These are phyloP conservation scores for Thinocorus orbignyianus DNA, from an alignment of 2,113 vertebrate genomes.

Conservation along the genomic window DNA sequence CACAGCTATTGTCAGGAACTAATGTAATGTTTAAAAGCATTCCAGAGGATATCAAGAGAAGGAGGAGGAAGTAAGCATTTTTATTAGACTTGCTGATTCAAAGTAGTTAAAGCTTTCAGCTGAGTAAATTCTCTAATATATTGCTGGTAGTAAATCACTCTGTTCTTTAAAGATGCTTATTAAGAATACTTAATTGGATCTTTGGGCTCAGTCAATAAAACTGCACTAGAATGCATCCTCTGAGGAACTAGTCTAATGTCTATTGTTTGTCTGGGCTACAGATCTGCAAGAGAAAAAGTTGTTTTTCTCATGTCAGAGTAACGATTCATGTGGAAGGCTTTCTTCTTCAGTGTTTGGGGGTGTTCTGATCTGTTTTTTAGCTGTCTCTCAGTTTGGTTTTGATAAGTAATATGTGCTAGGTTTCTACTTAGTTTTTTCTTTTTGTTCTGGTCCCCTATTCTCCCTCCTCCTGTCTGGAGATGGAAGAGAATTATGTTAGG, in stretches of 20 bases:
- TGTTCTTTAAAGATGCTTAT: neutral
- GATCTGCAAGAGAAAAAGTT: neutral
- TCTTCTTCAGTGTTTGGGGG: neutral
- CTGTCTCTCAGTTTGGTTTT: neutral
- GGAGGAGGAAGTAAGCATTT: neutral
- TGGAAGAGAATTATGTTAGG: neutral
- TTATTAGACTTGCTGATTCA: slow-evolving; percentile 20
- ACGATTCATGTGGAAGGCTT: neutral
- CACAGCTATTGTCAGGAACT: neutral
- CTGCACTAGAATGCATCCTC: neutral
- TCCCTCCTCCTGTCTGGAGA: neutral
- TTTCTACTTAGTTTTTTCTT: neutral
- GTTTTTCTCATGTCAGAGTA: neutral
- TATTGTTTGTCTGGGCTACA: neutral
- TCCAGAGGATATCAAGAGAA: neutral
- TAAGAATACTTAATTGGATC: neutral
- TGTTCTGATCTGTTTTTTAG: neutral
- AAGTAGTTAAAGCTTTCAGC: slow-evolving; percentile 8
- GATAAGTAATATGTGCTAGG: neutral
- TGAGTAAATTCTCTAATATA: neutral
- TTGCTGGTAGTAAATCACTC: neutral
- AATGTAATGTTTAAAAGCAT: neutral
- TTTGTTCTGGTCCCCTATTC: neutral
- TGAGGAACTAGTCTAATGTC: neutral
- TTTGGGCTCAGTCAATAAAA: neutral